Conservation (phyloP, 2,888 invertebrate species). For the Tachystola acroxantha region DNA sequence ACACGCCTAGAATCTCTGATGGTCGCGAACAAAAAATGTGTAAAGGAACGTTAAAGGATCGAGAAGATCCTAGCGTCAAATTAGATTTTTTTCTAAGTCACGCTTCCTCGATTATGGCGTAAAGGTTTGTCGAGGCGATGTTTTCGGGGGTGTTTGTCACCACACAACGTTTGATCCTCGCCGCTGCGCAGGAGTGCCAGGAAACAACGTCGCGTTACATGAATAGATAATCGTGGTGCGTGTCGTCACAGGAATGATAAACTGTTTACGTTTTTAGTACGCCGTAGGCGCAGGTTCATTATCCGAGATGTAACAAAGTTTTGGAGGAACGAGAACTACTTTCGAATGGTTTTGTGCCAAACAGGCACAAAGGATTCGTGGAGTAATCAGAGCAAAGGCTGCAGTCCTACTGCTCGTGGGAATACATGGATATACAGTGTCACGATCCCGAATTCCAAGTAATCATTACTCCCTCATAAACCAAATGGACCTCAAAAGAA, state of each 20-base stretch:
- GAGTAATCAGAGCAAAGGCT: slow-evolving; percentile 19
- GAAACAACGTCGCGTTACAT: slow-evolving; percentile 38
- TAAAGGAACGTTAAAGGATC: slow-evolving; percentile 27
- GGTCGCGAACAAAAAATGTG: slow-evolving; percentile 34
- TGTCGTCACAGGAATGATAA: slow-evolving; percentile 26
- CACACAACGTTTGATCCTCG: slow-evolving; percentile 31
- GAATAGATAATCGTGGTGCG: slow-evolving; percentile 47
- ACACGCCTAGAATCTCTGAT: slow-evolving; percentile 53
- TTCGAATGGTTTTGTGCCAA: slow-evolving; percentile 1
- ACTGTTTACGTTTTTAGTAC: slow-evolving; percentile 18
- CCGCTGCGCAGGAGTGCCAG: slow-evolving; percentile 30
- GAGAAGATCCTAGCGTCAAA: slow-evolving; percentile 44
- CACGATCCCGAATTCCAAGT: slow-evolving; percentile 34
- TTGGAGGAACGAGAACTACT: slow-evolving; percentile 19
- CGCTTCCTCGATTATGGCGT: slow-evolving; percentile 22
- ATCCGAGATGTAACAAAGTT: slow-evolving; percentile 24
- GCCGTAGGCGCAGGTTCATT: slow-evolving; percentile 16
- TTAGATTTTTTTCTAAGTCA: slow-evolving; percentile 42
- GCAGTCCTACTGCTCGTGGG: slow-evolving; percentile 30
- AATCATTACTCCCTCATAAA: slow-evolving; percentile 38
- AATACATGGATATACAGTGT: slow-evolving; percentile 30
- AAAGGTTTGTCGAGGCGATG: slow-evolving; percentile 14
- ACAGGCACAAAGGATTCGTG: slow-evolving; percentile 21
- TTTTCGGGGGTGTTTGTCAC: slow-evolving; percentile 29
- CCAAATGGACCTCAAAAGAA: slow-evolving; percentile 20